Evolutionary conservation across 2,113 vertebrate genomes (phyloP).

Genomic region (Hippocampus zosterae): DNA sequence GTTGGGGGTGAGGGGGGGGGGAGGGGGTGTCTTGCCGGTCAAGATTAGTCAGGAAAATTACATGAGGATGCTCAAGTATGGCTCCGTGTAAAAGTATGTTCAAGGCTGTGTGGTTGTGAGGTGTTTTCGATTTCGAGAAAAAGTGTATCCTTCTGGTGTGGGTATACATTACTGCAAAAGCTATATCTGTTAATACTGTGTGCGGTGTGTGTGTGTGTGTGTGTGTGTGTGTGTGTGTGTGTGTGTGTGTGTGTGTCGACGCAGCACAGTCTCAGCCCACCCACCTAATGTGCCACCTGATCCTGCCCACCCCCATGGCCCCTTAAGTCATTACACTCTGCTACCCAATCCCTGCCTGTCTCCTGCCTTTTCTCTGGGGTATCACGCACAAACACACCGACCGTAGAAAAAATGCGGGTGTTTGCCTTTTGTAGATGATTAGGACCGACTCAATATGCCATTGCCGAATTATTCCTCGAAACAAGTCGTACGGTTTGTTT

Average conservation of each 20-base stretch:
- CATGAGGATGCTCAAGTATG: not conserved
- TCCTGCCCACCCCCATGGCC: conserved; percentile 40
- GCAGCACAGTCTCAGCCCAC: conserved; percentile 35
- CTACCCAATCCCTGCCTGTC: conserved; percentile 37
- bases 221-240: not conserved
- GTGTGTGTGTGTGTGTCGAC: not conserved
- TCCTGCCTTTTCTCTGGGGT: conserved; percentile 25
- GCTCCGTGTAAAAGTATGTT: not conserved
- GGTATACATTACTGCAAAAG: not conserved
- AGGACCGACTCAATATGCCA: not conserved
- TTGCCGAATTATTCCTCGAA: not conserved
- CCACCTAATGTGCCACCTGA: conserved; percentile 58
- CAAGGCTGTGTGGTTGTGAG: not conserved
- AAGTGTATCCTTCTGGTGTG: not conserved
- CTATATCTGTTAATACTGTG: not conserved
- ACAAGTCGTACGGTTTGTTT: not conserved
- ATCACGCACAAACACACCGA: conserved; percentile 12
- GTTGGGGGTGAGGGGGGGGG: not conserved
- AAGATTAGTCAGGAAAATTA: conserved; percentile 4
- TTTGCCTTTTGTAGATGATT: not conserved
- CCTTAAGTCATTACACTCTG: conserved; percentile 54
- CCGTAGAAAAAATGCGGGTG: conserved; percentile 12
- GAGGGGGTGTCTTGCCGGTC: not conserved
- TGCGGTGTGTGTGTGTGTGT: not conserved
- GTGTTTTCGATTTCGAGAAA: not conserved